Conservation (phyloP, 2,888 invertebrate genomes). For the Drosophila testacea region DNA sequence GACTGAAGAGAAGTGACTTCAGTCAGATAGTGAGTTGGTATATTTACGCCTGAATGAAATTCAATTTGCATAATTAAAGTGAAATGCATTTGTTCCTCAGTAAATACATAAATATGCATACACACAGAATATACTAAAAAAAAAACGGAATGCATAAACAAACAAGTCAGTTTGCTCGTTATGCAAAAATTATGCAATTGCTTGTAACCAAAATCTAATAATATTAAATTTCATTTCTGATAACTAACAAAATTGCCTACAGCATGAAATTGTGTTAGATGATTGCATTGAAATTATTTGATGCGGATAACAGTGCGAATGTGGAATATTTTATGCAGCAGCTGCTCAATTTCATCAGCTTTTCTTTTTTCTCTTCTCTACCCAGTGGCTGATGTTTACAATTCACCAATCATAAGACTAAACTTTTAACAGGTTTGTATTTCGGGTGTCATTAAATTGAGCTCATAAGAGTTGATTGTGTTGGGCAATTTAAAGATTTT, state of each 20-base stretch:
- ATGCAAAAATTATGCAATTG: slow-evolving; percentile 37
- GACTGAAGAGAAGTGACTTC: slow-evolving; percentile 5
- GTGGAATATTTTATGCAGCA: slow-evolving; percentile 24
- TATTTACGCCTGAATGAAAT: slow-evolving; percentile 67
- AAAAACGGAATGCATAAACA: slow-evolving; percentile 38
- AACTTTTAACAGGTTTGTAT: neutral
- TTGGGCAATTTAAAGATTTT: neutral
- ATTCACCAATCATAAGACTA: no score
- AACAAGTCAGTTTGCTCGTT: slow-evolving; percentile 39
- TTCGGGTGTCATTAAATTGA: neutral
- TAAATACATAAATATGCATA: slow-evolving; percentile 50
- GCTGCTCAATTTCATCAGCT: slow-evolving; percentile 14
- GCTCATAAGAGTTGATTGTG: neutral
- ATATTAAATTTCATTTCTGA: slow-evolving; percentile 33
- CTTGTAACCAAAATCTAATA: slow-evolving; percentile 25
- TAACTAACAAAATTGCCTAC: slow-evolving; percentile 13
- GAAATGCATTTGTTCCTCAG: slow-evolving; percentile 59
- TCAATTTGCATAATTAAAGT: slow-evolving; percentile 75
- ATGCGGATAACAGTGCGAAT: slow-evolving; percentile 27
- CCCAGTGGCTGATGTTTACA: neutral
- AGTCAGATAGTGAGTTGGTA: slow-evolving; percentile 22
- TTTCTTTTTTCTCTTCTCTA: neutral
- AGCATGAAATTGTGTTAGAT: slow-evolving; percentile 19
- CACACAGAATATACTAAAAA: neutral
- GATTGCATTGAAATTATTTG: slow-evolving; percentile 26